Evolutionary conservation across 2,888 invertebrate genomes (phyloP).

Genomic region (Adelphocoris suturalis): DNA sequence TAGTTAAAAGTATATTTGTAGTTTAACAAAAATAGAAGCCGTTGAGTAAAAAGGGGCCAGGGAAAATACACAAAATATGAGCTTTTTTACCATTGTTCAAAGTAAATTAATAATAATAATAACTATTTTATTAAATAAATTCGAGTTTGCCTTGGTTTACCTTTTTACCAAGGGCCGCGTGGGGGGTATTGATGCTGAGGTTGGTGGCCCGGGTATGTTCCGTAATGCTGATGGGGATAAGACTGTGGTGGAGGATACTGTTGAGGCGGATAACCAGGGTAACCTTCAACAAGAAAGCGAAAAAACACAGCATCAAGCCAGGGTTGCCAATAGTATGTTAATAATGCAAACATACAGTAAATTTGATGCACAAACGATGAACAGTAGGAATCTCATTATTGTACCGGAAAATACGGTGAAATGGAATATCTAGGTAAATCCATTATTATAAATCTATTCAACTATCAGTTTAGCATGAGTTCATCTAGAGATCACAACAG

Average conservation of each 20-base stretch:
- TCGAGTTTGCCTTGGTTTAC: neutral
- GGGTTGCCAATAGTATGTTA: too few relatives aligned
- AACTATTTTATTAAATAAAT: neutral
- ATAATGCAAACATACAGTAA: too few relatives aligned
- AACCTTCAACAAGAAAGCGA: constrained; percentile 29
- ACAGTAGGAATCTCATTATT: too few relatives aligned
- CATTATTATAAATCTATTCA: too few relatives aligned
- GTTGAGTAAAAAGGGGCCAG: neutral
- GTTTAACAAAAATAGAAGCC: constrained; percentile 1
- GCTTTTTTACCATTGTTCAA: neutral
- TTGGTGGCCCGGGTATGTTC: constrained; percentile 69
- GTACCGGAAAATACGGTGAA: too few relatives aligned
- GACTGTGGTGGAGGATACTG: constrained; percentile 20
- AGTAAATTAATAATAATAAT: neutral
- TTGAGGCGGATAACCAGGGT: constrained; percentile 49
- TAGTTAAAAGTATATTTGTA: neutral
- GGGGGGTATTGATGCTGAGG: constrained; percentile 66
- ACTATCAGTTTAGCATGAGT: too few relatives aligned
- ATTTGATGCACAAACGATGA: too few relatives aligned
- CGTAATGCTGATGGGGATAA: constrained; percentile 58
- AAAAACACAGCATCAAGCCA: neutral
- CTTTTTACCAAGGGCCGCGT: constrained; percentile 66
- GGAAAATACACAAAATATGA: neutral
- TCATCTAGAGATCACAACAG: too few relatives aligned
- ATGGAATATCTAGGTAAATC: too few relatives aligned